Evolutionary conservation across 2,797 vertebrate species (phyloP), one percentile per base, ranked within the genome.

Genomic region (Triplophysa yarkandensis): DNA sequence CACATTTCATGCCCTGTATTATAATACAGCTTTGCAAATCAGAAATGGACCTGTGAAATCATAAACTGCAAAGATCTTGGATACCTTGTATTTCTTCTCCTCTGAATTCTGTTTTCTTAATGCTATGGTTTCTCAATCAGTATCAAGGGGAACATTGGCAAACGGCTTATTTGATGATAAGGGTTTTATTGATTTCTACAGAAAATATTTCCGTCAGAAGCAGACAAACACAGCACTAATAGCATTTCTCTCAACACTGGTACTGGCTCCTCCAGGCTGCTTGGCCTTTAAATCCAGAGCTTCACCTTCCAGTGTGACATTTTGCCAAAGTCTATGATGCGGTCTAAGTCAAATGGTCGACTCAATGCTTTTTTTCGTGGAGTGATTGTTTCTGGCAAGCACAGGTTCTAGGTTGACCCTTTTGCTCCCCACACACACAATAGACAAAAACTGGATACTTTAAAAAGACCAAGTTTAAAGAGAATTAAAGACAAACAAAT

Each of bases 161-260:
- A 50, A 54, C 61, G 58, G 72, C 71, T 79, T 67, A 69, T 64
- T 68, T 61, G 66, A 66, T 62, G 76, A 71, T 78, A 77, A 79
- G 76, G 36, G n/a, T 77, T 83, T 77, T 81, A 79, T 76, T 79
- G 78, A 79, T 83, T 77, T 73, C 73, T 81, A 60, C 70, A 82
- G 21, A 80, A 80, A 82, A 71, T 74, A 48, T 66, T 80, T 86
- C 77, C 79, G 81, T 86, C 76, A 83, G 70, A 82, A 68, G 62
- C 81, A 80, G 78, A 68, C 75, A 81, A 83, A 67, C 11, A 78
- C 66, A 71, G 63, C n/a, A 57, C 77, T 80, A 82, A 82, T 65
- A 79, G 52, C 73, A 64, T 74, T 78, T 81, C 21, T 70, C 54
- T 69, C 63, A 27, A 36, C 67, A 67, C 44, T 66, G 54, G 71